phyloP scores from a whole-genome alignment of 2,797 vertebrate genomes.

The Sebastes minor region DNA sequence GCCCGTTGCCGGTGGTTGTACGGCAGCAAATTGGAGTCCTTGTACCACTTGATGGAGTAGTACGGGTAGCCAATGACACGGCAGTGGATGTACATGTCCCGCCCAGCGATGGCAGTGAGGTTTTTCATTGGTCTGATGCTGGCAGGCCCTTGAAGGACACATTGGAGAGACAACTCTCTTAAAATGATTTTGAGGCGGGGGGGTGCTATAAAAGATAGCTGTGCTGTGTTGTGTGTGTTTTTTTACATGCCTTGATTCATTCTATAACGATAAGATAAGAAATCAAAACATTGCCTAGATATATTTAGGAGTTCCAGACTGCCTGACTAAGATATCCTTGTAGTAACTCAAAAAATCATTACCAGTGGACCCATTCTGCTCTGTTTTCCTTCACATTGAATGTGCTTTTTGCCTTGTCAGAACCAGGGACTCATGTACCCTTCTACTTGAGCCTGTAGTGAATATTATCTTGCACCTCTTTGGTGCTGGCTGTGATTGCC shows the following conservation, averaged over 20 bases:
- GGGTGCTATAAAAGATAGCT: constrained; percentile 47
- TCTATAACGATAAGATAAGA: constrained; percentile 16
- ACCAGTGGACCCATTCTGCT: not conserved
- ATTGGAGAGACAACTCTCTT: constrained; percentile 86
- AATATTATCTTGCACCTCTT: constrained; percentile 48
- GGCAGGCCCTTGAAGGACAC: constrained; percentile 88
- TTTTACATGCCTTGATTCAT: constrained; percentile 69
- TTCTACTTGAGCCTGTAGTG: constrained; percentile 31
- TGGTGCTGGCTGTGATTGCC: constrained; percentile 42
- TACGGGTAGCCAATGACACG: constrained; percentile 98
- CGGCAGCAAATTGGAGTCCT: constrained; percentile 96
- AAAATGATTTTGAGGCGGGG: constrained; percentile 84
- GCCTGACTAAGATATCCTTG: constrained; percentile 2
- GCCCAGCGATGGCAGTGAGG: constrained; percentile 97
- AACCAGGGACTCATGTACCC: constrained; percentile 15
- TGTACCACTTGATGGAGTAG: constrained; percentile 99
- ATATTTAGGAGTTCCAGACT: constrained; percentile 2
- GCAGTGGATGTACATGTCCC: constrained; percentile 98
- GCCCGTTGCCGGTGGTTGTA: constrained; percentile 99
- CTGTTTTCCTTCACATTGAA: not conserved
- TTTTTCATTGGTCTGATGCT: constrained; percentile 99
- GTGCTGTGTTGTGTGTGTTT: constrained; percentile 69
- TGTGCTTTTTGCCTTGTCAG: constrained; percentile 17
- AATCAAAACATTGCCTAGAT: not conserved
- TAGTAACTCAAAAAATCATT: not conserved